Base-by-base conservation (phyloP, 1,140 invertebrate genomes). In the Pentalonia nigronervosa region DNA sequence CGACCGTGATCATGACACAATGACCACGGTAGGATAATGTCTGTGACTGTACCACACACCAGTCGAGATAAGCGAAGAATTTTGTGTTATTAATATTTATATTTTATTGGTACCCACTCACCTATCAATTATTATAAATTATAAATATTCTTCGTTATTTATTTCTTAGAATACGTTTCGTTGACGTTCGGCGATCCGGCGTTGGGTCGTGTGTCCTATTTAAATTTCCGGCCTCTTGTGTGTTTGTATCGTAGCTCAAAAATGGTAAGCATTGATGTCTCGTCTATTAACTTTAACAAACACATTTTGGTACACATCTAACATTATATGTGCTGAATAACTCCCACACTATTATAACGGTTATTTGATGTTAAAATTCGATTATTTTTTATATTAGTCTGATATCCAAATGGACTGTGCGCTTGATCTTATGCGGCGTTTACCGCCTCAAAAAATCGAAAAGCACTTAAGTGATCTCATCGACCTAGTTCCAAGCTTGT, bases 361-460 rank as follows among this genome's bases (percentile, higher is more conserved):
- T 89, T 89, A 53, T 50, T 88, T 20, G 2, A 21, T 21, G 14
- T 76, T 67, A 14, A 76, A 36, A 36, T 34, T 91, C 4, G 6
- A 48, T 93, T 84, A 56, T 45, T 86, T 90, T 0, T 50, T 34
- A 14, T 97, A 97, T 94, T 95, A 99, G 98, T 98, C 98, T 95
- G 99, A 99, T 95, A 97, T 99, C 96, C 99, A 99, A 96, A 97
- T 99, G 96, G 99, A 99, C 96, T 99, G 98, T 96, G 99, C 99
- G 81, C 96, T 99, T 94, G 99, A 99, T 96, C 96, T 99, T 94
- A 99, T 99, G 99, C 96, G 99, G 94, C 97, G 99, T 94, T 96
- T 99, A 95, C 99, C 99, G 94, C 99, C 99, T 94, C 99, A 99
- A 96, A 98, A 99, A 96, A 99, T 99, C 95, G 99, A 99, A 95